These are phyloP conservation scores for Muscicapa comitata DNA, from an alignment of 2,797 vertebrate genomes.

Conservation along the genomic window DNA sequence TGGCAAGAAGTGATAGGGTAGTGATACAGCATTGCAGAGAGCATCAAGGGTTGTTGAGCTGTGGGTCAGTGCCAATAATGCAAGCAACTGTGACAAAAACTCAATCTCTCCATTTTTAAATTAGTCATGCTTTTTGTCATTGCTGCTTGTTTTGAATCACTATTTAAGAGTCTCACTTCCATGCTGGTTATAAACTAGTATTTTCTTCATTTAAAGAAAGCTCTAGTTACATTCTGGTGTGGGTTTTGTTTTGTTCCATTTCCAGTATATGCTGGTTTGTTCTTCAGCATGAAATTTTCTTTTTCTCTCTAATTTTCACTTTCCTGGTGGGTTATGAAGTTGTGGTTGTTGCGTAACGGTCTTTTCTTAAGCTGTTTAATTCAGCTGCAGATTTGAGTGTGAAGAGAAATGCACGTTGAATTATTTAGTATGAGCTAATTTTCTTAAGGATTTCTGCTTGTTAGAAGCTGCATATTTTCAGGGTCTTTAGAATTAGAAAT, in stretches of 20 bases:
- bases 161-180: not conserved
- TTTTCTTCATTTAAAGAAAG: not conserved
- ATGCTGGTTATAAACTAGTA: not conserved
- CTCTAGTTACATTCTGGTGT: not conserved
- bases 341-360: not conserved
- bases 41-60: not conserved
- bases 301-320: not conserved
- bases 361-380: slow-evolving; percentile 11
- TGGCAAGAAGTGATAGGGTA: not conserved
- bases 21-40: not conserved
- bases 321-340: not conserved
- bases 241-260: not conserved
- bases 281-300: not conserved
- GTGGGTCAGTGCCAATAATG: not conserved
- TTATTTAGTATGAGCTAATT: not conserved
- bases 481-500: not conserved
- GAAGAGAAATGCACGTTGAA: not conserved
- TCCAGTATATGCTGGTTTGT: not conserved
- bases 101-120: not conserved
- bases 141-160: not conserved
- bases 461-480: not conserved
- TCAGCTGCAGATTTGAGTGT: not conserved
- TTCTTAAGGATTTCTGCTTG: not conserved
- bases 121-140: not conserved
- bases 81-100: not conserved